These are phyloP conservation scores for Oceanites oceanicus DNA, from an alignment of 2,113 vertebrate species.

Conservation along the genomic window DNA sequence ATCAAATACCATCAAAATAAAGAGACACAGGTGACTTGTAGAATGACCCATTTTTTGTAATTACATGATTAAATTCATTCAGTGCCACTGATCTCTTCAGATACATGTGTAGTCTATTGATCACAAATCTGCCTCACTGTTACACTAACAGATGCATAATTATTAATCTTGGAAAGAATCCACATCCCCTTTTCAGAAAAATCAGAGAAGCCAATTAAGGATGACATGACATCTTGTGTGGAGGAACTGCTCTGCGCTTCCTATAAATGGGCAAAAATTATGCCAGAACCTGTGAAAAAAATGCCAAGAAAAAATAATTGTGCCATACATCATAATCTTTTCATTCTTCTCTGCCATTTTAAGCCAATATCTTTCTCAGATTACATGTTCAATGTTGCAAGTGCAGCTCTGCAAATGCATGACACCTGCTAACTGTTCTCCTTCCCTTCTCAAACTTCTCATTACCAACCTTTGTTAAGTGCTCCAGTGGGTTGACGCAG, in stretches of 20 bases:
- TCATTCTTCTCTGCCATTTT: not conserved
- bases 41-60: slow-evolving; percentile 50
- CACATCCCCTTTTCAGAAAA: slow-evolving; percentile 36
- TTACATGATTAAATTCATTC: slow-evolving; percentile 49
- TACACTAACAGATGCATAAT: slow-evolving; percentile 59
- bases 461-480: slow-evolving; percentile 8
- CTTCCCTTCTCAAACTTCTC: not conserved
- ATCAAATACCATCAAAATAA: slow-evolving; percentile 31
- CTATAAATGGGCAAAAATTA: not conserved
- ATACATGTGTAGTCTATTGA: slow-evolving; percentile 62
- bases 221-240: slow-evolving; percentile 17
- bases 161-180: slow-evolving; percentile 63
- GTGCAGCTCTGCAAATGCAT: not conserved
- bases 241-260: slow-evolving; percentile 23
- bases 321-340: not conserved
- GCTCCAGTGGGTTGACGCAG: not conserved
- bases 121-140: slow-evolving; percentile 46
- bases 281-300: not conserved
- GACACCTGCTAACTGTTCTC: slow-evolving; percentile 4
- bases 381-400: not conserved
- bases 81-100: slow-evolving; percentile 56
- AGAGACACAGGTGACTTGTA: slow-evolving; percentile 12
- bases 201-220: slow-evolving; percentile 56
- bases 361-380: not conserved
- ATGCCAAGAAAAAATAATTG: not conserved